These are phyloP conservation scores for Tursiops truncatus DNA, from an alignment of 2,113 vertebrate species.

Conservation along the genomic window DNA sequence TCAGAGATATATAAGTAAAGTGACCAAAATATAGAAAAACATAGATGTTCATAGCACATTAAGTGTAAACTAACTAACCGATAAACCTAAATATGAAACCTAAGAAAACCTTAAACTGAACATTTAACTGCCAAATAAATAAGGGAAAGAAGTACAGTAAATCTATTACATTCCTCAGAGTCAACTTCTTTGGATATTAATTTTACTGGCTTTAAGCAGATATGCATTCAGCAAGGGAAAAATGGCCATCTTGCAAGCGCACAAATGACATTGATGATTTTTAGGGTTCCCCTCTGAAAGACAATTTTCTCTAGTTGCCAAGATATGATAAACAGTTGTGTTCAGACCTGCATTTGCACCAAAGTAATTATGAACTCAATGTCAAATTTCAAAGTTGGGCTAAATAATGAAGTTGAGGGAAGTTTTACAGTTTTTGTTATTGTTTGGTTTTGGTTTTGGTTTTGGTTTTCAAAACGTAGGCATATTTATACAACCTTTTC, in stretches of 20 bases:
- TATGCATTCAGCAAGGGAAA: too few relatives aligned
- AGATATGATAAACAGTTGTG: not conserved
- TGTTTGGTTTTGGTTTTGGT: not conserved
- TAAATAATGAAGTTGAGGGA: not conserved
- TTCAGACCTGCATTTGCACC: not conserved
- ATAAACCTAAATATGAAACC: not conserved
- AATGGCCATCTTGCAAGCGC: not conserved
- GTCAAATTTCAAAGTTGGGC: not conserved
- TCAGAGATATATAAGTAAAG: not conserved
- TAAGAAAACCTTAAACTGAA: not conserved
- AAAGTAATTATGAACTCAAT: not conserved
- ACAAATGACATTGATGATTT: not conserved
- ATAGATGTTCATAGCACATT: not conserved
- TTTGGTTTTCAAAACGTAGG: not conserved
- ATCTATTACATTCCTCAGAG: not conserved
- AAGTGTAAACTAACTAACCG: not conserved
- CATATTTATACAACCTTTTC: not conserved
- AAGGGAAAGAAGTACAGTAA: not conserved
- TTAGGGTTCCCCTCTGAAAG: not conserved
- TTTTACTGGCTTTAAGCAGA: not conserved
- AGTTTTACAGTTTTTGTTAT: not conserved
- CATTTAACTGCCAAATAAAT: not conserved
- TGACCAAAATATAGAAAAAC: not conserved
- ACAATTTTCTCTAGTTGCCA: not conserved
- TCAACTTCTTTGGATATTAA: not conserved